Conservation (phyloP, 1,140 invertebrate genomes). For the Bemisia tabaci region DNA sequence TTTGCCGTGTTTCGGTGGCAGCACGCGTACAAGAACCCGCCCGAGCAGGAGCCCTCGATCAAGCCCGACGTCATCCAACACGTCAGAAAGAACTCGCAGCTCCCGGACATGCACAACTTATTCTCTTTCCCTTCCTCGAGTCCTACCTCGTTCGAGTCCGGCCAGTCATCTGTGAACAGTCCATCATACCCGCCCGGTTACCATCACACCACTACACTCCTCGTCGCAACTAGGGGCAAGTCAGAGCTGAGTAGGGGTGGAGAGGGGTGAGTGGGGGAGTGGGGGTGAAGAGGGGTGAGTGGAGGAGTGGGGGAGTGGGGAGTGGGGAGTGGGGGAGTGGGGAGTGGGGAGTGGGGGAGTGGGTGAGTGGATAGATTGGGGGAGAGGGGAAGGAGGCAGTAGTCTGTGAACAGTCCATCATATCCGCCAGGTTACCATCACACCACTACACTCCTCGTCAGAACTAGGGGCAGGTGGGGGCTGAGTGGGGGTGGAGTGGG, state of each 20-base stretch:
- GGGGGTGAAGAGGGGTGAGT: too few species aligned
- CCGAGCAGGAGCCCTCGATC: conserved; percentile 66
- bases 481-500: too few species aligned
- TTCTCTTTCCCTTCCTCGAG: conserved; percentile 34
- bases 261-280: too few species aligned
- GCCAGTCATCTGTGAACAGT: conserved; percentile 21
- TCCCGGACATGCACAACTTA: conserved; percentile 50
- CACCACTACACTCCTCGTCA: background rate
- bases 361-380: too few species aligned
- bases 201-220: background rate
- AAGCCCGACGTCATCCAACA: conserved; percentile 84
- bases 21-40: conserved; percentile 70
- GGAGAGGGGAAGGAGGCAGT: too few species aligned
- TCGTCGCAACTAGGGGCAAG: background rate
- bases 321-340: too few species aligned
- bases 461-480: background rate
- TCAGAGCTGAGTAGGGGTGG: too few species aligned
- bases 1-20: conserved; percentile 64
- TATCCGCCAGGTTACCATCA: background rate
- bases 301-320: too few species aligned
- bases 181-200: background rate
- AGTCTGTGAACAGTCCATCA: conserved; percentile 18
- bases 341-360: too few species aligned
- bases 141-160: conserved; percentile 23
- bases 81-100: conserved; percentile 81